A percentile compares a stretch with the other conserved stretches of the same genome.
phyloP scores from a whole-genome alignment of 2,888 invertebrate species.

The Zootermopsis nevadensis region DNA sequence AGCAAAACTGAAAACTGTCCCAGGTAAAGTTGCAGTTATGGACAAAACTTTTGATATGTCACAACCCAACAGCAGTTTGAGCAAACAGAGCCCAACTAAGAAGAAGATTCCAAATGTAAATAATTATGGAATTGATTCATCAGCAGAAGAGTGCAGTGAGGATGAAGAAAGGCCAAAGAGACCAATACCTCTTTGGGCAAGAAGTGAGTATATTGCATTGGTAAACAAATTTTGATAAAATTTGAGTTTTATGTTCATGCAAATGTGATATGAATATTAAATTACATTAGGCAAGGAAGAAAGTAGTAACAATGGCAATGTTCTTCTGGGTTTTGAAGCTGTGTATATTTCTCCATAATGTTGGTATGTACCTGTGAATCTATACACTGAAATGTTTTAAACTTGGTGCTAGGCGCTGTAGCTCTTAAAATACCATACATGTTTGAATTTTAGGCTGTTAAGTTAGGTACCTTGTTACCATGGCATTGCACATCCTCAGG shows the following conservation, averaged over 20 bases:
- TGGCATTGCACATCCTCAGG: no score
- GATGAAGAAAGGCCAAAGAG: conserved; percentile 5
- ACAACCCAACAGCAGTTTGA: no score
- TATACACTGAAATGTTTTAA: background rate
- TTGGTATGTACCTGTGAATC: background rate
- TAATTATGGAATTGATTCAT: conserved; percentile 25
- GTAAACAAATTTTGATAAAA: background rate
- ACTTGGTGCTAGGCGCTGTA: no score
- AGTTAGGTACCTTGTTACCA: no score
- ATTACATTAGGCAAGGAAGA: background rate
- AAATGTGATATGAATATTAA: background rate
- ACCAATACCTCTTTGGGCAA: conserved; percentile 19
- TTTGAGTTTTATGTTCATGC: background rate
- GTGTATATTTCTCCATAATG: no score
- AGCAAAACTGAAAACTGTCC: background rate
- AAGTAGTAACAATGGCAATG: background rate
- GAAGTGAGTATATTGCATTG: background rate
- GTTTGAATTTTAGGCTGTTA: no score
- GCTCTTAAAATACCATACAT: no score
- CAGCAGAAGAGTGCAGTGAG: background rate
- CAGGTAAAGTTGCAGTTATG: background rate
- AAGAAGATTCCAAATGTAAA: background rate
- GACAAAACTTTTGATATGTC: conserved; percentile 24
- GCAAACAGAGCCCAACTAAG: background rate
- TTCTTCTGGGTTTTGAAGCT: background rate